Evolutionary conservation across 2,113 vertebrate genomes (phyloP), one percentile per base, ranked within the genome.

Genomic region (Alligator sinensis): DNA sequence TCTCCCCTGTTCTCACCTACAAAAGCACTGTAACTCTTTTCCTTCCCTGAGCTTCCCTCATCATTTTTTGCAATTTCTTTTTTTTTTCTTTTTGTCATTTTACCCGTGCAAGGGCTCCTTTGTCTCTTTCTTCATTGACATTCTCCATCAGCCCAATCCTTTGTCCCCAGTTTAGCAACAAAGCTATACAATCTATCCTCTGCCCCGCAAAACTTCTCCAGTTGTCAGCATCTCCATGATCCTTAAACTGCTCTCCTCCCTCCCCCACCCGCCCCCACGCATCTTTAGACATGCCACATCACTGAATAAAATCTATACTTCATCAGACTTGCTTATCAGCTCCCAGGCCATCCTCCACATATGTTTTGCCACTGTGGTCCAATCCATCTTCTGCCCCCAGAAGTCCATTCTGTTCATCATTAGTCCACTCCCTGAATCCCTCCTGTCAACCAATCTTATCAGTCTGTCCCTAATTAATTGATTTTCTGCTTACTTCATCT

Each of bases 371-470:
- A 64, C 85, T 92, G 61, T 77, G 21, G 11, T 34, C 21, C 34
- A 77, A 28, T 82, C n/a, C 18, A 54, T 22, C 78, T 74, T 86
- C 79, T 83, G 85, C 62, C 76, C 81, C 81, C 95, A 93, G 81
- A 92, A 90, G 91, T 92, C 86, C 34, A 10, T 60, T 84, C 87
- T 24, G 0, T 0, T 70, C 86, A 38, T 74, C 30, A 70, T 74
- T 21, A 47, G 14, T 47, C 70, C 34, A 74, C 47, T 22, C 21
- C 47, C 70, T 47, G 34, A 74, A 74, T 22, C 34, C 96, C 63
- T 83, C 94, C 95, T 95, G 82, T 93, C 90, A 85, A 77, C 87
- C 91, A 91, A 95, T 95, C 94, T 96, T 86, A 90, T 95, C 86
- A 74, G 63, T 88, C 84, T 92, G 92, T 77, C 86, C 62, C 85